These are phyloP conservation scores for Lamprotornis superbus DNA, from an alignment of 2,113 vertebrate genomes.

Conservation along the genomic window DNA sequence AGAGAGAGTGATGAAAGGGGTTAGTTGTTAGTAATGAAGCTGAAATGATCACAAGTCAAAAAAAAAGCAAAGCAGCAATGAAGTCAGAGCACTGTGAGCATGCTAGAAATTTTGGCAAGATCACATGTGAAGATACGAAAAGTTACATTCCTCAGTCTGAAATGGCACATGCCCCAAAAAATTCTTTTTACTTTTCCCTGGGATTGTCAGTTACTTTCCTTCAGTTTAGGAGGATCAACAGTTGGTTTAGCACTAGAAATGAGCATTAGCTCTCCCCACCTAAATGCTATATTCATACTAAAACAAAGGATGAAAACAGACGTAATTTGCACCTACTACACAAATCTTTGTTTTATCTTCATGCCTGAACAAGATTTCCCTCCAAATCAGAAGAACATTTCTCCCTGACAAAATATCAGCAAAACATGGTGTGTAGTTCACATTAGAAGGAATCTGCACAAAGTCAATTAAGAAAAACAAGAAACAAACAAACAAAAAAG, in stretches of 20 bases:
- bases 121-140: neutral
- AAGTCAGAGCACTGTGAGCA: neutral
- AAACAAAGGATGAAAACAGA: neutral
- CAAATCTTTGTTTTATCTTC: neutral
- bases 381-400: neutral
- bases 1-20: conserved; percentile 41
- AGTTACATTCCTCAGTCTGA: neutral
- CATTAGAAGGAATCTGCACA: neutral
- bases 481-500: neutral
- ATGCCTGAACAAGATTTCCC: neutral
- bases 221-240: neutral
- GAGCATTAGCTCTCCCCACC: neutral
- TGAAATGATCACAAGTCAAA: conserved; percentile 41
- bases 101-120: conserved; percentile 13
- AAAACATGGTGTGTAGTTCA: neutral
- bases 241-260: neutral
- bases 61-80: conserved; percentile 30
- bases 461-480: neutral
- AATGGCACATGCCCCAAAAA: neutral
- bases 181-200: neutral
- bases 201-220: neutral
- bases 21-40: conserved; percentile 54
- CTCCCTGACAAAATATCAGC: neutral
- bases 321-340: neutral
- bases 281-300: neutral